phyloP scores from a whole-genome alignment of 2,797 vertebrate species.

The Enteromius anoplus region DNA sequence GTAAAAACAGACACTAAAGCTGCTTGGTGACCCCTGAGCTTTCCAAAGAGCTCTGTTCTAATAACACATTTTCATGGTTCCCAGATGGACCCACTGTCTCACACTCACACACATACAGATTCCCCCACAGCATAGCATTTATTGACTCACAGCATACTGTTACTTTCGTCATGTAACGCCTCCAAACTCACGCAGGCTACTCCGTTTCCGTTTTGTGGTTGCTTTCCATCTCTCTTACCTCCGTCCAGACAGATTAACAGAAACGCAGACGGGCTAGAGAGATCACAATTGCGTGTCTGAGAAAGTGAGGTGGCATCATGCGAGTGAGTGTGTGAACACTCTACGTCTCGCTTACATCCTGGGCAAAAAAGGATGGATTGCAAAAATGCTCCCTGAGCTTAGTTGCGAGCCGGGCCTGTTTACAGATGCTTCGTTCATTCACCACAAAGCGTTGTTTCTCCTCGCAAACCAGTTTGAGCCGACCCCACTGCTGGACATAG shows the following conservation, averaged over 20 bases:
- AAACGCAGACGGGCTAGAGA: constrained; percentile 57
- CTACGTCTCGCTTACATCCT: constrained; percentile 35
- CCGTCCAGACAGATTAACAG: constrained; percentile 40
- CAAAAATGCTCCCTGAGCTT: constrained; percentile 3
- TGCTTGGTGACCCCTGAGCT: neutral
- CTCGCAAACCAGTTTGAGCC: constrained; percentile 64
- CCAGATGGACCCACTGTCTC: constrained; percentile 39
- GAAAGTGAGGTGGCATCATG: constrained; percentile 5
- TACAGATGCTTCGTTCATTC: constrained; percentile 65
- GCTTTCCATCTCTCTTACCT: constrained; percentile 47
- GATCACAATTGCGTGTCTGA: constrained; percentile 25
- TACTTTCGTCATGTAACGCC: constrained; percentile 63
- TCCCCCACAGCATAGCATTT: constrained; percentile 33
- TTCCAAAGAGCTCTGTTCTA: neutral
- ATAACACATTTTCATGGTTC: constrained; percentile 39
- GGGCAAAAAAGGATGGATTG: constrained; percentile 17
- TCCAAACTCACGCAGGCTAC: constrained; percentile 45
- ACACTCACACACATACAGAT: constrained; percentile 38
- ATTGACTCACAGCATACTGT: constrained; percentile 59
- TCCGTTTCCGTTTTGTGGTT: constrained; percentile 55
- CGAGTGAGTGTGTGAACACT: constrained; percentile 6
- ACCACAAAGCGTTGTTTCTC: constrained; percentile 64
- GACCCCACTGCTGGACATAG: constrained; percentile 58
- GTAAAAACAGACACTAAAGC: neutral
- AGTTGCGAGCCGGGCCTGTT: constrained; percentile 42